Conservation (phyloP, 2,113 vertebrate genomes). For the Hemibates koningsi region DNA sequence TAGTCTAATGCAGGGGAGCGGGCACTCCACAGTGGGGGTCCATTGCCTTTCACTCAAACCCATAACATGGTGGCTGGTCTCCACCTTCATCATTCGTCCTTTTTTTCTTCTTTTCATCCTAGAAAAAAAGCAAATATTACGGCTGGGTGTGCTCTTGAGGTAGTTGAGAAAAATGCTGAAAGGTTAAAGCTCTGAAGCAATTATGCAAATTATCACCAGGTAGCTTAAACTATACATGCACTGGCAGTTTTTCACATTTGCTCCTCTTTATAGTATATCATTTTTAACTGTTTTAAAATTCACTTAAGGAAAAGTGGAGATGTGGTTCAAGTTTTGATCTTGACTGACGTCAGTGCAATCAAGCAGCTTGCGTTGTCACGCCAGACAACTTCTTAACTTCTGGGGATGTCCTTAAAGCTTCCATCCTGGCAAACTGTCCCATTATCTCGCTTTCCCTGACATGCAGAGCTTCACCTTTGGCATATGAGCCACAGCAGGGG, state of each 20-base stretch:
- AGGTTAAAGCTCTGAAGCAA: neutral
- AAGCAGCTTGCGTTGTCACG: neutral
- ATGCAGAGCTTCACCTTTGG: neutral
- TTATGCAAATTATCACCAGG: neutral
- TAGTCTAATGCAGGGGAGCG: neutral
- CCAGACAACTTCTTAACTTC: neutral
- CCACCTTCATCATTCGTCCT: neutral
- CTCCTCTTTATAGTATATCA: neutral
- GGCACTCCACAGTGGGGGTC: neutral
- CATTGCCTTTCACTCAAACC: neutral
- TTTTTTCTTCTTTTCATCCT: neutral
- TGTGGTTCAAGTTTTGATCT: neutral
- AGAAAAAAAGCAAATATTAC: neutral
- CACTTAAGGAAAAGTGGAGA: neutral
- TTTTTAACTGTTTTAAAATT: neutral
- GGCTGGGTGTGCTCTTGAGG: neutral
- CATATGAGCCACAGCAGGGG: neutral
- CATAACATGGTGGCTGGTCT: neutral
- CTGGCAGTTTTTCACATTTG: neutral
- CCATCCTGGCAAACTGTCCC: neutral
- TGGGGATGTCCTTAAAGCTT: neutral
- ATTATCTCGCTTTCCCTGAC: neutral
- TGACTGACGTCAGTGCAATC: neutral
- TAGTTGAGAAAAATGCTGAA: neutral
- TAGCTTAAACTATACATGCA: neutral